These are phyloP conservation scores for Dorcus hopei DNA, from an alignment of 2,888 invertebrate species.

Conservation along the genomic window DNA sequence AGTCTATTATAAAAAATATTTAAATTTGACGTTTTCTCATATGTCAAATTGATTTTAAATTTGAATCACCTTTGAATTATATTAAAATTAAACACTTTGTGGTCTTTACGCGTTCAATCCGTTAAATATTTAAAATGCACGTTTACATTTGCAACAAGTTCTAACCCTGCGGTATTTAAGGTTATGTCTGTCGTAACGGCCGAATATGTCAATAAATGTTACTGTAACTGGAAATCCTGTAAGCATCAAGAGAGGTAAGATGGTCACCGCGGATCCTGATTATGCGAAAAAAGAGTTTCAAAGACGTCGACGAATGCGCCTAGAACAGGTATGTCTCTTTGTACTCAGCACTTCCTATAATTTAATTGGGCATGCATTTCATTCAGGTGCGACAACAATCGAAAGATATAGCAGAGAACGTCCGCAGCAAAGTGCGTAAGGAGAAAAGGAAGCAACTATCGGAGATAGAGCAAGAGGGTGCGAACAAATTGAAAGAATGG, in stretches of 20 bases:
- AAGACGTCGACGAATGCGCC: slow-evolving; percentile 56
- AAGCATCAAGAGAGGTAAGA: slow-evolving; percentile 49
- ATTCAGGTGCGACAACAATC: slow-evolving; percentile 61
- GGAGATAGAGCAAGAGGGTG: slow-evolving; percentile 52
- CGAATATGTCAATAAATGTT: slow-evolving; percentile 60
- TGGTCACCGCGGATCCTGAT: slow-evolving; percentile 54
- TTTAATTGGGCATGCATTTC: not conserved
- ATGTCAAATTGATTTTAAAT: too few relatives aligned
- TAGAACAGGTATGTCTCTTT: slow-evolving; percentile 56
- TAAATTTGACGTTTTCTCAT: too few relatives aligned
- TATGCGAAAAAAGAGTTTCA: slow-evolving; percentile 55
- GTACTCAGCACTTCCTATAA: not conserved
- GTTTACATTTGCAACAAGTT: not conserved
- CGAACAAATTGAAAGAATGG: slow-evolving; percentile 53
- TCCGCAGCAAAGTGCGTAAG: slow-evolving; percentile 54
- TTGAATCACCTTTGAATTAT: too few relatives aligned
- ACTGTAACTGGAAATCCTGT: slow-evolving; percentile 57
- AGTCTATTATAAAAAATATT: too few relatives aligned
- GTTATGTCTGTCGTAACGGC: slow-evolving; percentile 21
- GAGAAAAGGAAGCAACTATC: slow-evolving; percentile 53
- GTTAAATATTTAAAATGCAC: not conserved
- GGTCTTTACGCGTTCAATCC: too few relatives aligned
- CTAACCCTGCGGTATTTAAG: slow-evolving; percentile 6
- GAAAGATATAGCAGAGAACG: slow-evolving; percentile 56
- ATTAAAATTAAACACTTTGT: too few relatives aligned